These are phyloP conservation scores for Microdon myrmicae DNA, from an alignment of 2,888 invertebrate genomes.

Conservation along the genomic window DNA sequence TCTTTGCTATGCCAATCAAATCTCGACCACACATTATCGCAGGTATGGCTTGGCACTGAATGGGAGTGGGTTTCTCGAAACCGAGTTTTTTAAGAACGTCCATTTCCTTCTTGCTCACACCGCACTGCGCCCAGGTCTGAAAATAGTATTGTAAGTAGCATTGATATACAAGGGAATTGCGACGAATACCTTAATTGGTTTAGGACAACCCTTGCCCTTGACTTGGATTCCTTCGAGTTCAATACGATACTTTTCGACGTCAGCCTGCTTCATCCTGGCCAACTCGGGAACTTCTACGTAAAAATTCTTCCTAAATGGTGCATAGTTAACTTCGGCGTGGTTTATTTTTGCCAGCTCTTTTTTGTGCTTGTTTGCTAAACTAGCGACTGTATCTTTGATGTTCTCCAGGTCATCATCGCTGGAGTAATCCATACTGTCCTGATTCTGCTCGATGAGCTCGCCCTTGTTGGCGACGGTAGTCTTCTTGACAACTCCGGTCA, in stretches of 20 bases:
- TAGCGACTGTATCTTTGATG: constrained; percentile 89
- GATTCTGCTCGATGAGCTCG: constrained; percentile 98
- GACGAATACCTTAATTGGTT: constrained; percentile 77
- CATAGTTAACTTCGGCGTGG: constrained; percentile 86
- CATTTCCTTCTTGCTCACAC: constrained; percentile 94
- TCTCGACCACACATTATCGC: constrained; percentile 97
- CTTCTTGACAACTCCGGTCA: constrained; percentile 87
- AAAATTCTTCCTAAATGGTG: constrained; percentile 91
- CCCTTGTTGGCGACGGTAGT: constrained; percentile 78
- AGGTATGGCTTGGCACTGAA: constrained; percentile 97
- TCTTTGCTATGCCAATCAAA: constrained; percentile 98
- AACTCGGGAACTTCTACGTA: constrained; percentile 98
- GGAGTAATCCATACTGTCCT: constrained; percentile 96
- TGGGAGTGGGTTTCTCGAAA: constrained; percentile 98
- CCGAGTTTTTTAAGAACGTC: constrained; percentile 88
- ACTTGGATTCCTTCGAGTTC: constrained; percentile 96
- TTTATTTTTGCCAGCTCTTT: constrained; percentile 95
- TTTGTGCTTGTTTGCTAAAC: constrained; percentile 87
- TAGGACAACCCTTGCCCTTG: constrained; percentile 96
- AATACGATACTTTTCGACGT: constrained; percentile 84
- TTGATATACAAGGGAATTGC: neutral
- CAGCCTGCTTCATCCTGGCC: constrained; percentile 87
- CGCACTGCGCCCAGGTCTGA: constrained; percentile 95
- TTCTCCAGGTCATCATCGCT: constrained; percentile 97
- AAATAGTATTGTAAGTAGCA: neutral